Evolutionary conservation across 2,797 vertebrate genomes (phyloP), one percentile per base, ranked within the genome.

Genomic region (Knipowitschia caucasica): DNA sequence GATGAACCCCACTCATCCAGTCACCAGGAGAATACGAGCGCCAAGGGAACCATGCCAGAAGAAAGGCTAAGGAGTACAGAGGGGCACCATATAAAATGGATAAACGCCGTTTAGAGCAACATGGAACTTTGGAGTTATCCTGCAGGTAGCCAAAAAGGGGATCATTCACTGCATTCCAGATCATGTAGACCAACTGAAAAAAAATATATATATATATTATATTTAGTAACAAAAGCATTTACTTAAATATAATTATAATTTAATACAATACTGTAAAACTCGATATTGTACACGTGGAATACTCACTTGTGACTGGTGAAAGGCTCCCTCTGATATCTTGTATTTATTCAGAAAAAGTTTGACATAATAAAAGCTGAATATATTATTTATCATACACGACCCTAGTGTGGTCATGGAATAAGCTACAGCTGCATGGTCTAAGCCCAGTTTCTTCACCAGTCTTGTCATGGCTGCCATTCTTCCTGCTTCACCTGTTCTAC

Each of bases 41-140:
- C 96, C 95, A 96, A 0, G 96, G 95, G 69, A 97, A 97, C 94
- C 95, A 97, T 2, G 93, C 92, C 14, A 97, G 76, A 64, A 99
- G 87, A 58, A 96, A 98, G 10, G 93, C 88, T 58, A 94, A 44
- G 0, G 88, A 87, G n/a, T 93, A 95, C 5, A 94, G 59, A 0
- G 92, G 91, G 4, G 91, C 91, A 0, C 94, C 93, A 0, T 90
- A 94, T 0, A 94, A 53, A 40, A 95, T 92, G 1, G 92, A 93
- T 53, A 92, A 74, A 8, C 85, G 88, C 0, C 83, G 82, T n/a
- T 64, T 79, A 0, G 89, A 88, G 50, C 92, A 95, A 71, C 91
- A 95, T 0, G 64, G 31, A 0, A 89, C 57, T 20, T 58, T 76
- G 11, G 89, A 91, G 68, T 88, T 93, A 72, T 93, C 93, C 68